Evolutionary conservation across 1,140 invertebrate genomes (phyloP), one percentile per base, ranked within the genome.

Genomic region (Cherax quadricarinatus): DNA sequence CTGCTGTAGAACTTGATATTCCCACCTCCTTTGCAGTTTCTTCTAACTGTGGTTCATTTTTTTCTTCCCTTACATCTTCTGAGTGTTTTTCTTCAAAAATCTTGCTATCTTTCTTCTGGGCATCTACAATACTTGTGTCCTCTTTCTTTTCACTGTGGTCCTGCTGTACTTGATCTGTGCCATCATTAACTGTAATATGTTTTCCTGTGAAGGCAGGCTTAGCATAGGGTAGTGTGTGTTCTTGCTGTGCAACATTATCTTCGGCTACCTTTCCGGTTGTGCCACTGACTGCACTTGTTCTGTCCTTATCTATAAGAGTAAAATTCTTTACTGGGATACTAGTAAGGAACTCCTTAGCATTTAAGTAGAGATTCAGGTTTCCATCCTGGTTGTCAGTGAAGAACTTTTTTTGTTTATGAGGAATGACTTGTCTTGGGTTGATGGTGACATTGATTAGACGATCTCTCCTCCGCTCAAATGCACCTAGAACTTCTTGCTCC

Each of bases 251-350:
- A 70, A 70, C 66, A 70, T 18, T 70, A 70, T n/a, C 66, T 18
- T 21, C 9, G 53, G 14, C 53, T 57, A 57, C 14, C 53, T 57
- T 57, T 14, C 53, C 53, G 6, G 14, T 5, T 57, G 14, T 14
- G 6, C 53, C 14, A 57, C 53, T 87, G 70, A 75, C 51, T 79
- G 51, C 4, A 88, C 18, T 18, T 30, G 30, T 30, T 30, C 24
- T 24, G 24, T 30, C n/a, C 24, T 75, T 75, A 30, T 30, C 70
- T 30, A 75, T 30, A 75, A 12, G 70, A 18, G 86, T 88, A 48
- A 88, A 88, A 66, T 88, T 88, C 53, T 88, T 79, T 21, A 21
- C 30, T 24, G 86, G 30, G 21, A 88, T 60, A 62, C 66, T 70
- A 4, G 24, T 81, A 66, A 88, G 57, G 57, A 88, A 88, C 16